Evolutionary conservation across 2,888 invertebrate genomes (phyloP), one percentile per base, ranked within the genome.

Genomic region (Cyclophora punctaria): DNA sequence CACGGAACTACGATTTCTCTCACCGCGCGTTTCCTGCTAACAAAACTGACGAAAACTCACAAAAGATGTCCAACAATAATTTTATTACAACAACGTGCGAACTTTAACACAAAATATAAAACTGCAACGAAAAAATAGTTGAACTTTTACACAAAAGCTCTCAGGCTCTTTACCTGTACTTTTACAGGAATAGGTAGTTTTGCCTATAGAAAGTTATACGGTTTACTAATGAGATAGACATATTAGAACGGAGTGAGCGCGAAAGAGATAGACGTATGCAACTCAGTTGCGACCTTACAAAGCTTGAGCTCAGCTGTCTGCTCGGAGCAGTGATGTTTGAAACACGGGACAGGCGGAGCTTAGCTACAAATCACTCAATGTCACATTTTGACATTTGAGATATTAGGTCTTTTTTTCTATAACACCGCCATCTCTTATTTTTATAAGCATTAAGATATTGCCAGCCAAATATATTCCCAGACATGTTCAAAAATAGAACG

Each of bases 301-400:
- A 81, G 83, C 85, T 83, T 83, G 78, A 79, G 81, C 85, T 87
- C 86, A 88, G 87, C 87, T 88, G 87, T 87, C 87, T 84, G 80
- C 81, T 73, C 78, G 71, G 77, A 78, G 83, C 87, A 84, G 84
- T 88, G 89, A 89, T 89, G 89, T 89, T 89, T 89, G 89, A 89
- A 89, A 89, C 89, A 83, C 86, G 83, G 89, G 89, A 89, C 89
- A 88, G 89, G 89, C 89, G 89, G 89, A 84, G 89, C 89, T 87
- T 87, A 88, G 86, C 89, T 82, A 89, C 89, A 89, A 89, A 89
- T 89, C 89, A 89, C 89, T 89, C 89, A 89, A 83, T 85, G 89
- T 89, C 89, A 89, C 86, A 81, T 89, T 89, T 89, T 89, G 89
- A 89, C 89, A 85, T 86, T 87, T 87, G 88, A 89, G 89, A 89